Base-by-base conservation (phyloP, 2,113 vertebrate species). In the Epinephelus cyanopodus region DNA sequence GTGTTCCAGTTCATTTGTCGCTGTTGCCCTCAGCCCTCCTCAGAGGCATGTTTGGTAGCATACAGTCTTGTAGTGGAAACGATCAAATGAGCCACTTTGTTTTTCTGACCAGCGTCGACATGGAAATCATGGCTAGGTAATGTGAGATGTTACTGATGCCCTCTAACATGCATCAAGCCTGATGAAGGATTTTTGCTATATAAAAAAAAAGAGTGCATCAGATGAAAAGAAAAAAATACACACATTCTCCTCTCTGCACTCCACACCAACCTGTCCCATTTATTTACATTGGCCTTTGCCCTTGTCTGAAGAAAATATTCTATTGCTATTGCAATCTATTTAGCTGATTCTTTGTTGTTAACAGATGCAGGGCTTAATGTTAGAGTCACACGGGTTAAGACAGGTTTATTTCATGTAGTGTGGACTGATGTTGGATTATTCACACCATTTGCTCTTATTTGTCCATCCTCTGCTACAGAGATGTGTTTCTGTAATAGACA, bases 401-500 rank as follows among this genome's bases (percentile, higher is more conserved):
- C 3, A 52, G 39, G 5, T 25, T 11, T 1, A 53, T 45, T 63
- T n/a, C 4, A 33, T 45, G 39, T 17, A 4, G 3, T 27, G 33
- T 33, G 50, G 11, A 23, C 9, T 6, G 2, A 33, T 18, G 62
- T 60, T 23, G 39, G 9, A 9, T 19, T 17, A 14, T 9, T 45
- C 62, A 58, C 39, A 64, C 6, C 14, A 19, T 70, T 67, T 56
- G 14, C 11, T 25, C 37, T 11, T 23, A 14, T 42, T 19, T 57
- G 6, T 15, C n/a, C n/a, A n/a, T n/a, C 27, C 53, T 56, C 21
- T 18, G 37, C 60, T 37, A n/a, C 54, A 61, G 8, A 68, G 19
- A 56, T 25, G 9, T 17, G 48, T 52, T 25, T 25, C 10, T 39
- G 37, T 79, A 82, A 82, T 75, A 71, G 47, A 13, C 47, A 23